phyloP scores from a whole-genome alignment of 1,140 invertebrate genomes.

The Sycobia sp. region DNA sequence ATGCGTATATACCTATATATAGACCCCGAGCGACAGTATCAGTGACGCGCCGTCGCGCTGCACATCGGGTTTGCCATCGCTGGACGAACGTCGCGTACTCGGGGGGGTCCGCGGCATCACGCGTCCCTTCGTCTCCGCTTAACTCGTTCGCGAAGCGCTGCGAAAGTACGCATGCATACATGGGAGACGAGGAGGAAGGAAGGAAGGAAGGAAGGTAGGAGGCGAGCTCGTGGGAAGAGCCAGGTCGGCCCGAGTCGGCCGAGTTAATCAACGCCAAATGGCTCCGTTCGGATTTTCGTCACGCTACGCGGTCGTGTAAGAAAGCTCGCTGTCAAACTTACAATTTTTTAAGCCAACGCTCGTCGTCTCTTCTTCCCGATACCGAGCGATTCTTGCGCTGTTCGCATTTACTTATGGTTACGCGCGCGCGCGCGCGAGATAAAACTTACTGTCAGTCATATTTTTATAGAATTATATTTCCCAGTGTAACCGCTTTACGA shows the following conservation, averaged over 20 bases:
- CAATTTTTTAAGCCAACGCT: neutral
- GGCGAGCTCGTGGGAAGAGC: neutral
- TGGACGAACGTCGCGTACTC: slow-evolving; percentile 35
- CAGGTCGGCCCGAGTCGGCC: neutral
- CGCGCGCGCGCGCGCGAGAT: neutral
- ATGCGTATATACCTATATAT: too few relatives aligned
- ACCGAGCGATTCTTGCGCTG: too few relatives aligned
- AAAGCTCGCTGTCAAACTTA: neutral
- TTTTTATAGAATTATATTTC: too few relatives aligned
- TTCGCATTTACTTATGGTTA: neutral
- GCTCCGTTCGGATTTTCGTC: neutral
- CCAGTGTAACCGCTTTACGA: too few relatives aligned
- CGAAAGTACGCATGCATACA: too few relatives aligned
- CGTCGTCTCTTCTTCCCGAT: too few relatives aligned
- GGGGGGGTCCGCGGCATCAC: slow-evolving; percentile 34
- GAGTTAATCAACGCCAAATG: neutral
- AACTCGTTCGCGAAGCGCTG: too few relatives aligned
- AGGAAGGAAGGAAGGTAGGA: too few relatives aligned
- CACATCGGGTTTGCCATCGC: slow-evolving; percentile 19
- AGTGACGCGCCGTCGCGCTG: too few relatives aligned
- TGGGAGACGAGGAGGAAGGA: too few relatives aligned
- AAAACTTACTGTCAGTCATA: too few relatives aligned
- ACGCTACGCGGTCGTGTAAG: neutral
- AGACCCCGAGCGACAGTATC: too few relatives aligned
- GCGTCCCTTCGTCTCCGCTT: neutral